Conservation (phyloP, 2,113 vertebrate genomes). For the Budorcas taxicolor region DNA sequence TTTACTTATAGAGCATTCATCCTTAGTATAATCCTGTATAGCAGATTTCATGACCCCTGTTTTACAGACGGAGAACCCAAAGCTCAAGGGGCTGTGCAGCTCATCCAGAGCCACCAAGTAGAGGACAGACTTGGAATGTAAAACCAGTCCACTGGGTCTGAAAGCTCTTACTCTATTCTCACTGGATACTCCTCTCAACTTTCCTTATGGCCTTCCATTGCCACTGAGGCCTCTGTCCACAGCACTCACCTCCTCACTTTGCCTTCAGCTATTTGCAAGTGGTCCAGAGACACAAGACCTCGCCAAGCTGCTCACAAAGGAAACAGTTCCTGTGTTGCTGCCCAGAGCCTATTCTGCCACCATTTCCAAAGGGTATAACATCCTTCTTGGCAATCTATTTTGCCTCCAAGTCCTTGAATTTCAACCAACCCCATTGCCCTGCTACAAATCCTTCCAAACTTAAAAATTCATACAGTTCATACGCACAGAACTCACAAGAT, state of each 20-base stretch:
- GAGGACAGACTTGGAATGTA: background rate
- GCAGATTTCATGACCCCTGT: background rate
- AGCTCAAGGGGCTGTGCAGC: background rate
- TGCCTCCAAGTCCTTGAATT: background rate
- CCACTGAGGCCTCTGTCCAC: background rate
- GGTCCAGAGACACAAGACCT: background rate
- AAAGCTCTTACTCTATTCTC: background rate
- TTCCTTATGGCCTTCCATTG: background rate
- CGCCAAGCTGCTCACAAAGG: background rate
- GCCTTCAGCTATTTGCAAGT: background rate
- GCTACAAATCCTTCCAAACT: background rate
- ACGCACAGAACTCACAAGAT: conserved; percentile 48
- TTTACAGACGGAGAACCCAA: background rate
- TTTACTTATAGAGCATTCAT: background rate
- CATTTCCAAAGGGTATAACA: background rate
- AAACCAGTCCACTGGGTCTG: background rate
- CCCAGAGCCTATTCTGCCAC: background rate
- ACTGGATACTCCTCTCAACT: rapidly evolving
- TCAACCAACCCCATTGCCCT: conserved; percentile 3
- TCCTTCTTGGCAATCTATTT: background rate
- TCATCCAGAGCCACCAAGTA: background rate
- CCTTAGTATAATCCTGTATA: background rate
- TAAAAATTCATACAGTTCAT: conserved; percentile 21
- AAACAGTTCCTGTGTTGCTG: background rate
- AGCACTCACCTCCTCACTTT: background rate